Evolutionary conservation across 2,888 invertebrate genomes (phyloP), one percentile per base, ranked within the genome.

Genomic region (Lissocephala sabroskyi): DNA sequence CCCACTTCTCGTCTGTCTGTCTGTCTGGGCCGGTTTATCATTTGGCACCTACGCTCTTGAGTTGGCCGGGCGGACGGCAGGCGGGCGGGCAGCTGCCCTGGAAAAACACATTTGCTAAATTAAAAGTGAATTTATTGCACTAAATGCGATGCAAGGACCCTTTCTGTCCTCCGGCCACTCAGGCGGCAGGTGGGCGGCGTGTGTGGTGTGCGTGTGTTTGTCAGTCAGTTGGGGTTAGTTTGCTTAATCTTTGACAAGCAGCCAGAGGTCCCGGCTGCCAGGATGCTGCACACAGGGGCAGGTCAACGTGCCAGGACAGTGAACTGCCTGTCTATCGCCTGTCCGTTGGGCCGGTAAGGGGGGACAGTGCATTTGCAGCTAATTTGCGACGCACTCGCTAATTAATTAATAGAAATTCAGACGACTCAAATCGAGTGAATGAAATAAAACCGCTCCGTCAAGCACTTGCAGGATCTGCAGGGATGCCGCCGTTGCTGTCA

Each of bases 231-330:
- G 60, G 50, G 64, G 54, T 62, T 61, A 71, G 75, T 74, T 73
- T 77, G 67, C 75, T 78, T 73, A 73, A 73, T 73, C 71, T 73
- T 77, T 75, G 75, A 78, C 71, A 75, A 77, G 64, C 75, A 66
- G 67, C 59, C 66, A 75, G 54, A 75, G 71, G 78, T 71, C 71
- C 66, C 57, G 59, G 63, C 3, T 23, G 33, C 33, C 11, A 33
- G 33, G 33, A 33, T 10, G 19, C 19, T 18, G 29, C 28, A 36
- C 33, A 33, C 33, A 16, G 5, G 17, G 35, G 14, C 16, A 23
- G 14, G 14, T 35, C 2, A 9, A 35, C 13, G 14, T 35, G 11
- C 7, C 10, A 35, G 16, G 9, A 1, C n/a, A 33, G 35, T 35
- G 35, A 19, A n/a, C 2, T 18, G 11, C 19, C 4, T 19, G 23